Evolutionary conservation across 2,113 vertebrate genomes (phyloP), one percentile per base, ranked within the genome.

Genomic region (Hepsetus odoe): DNA sequence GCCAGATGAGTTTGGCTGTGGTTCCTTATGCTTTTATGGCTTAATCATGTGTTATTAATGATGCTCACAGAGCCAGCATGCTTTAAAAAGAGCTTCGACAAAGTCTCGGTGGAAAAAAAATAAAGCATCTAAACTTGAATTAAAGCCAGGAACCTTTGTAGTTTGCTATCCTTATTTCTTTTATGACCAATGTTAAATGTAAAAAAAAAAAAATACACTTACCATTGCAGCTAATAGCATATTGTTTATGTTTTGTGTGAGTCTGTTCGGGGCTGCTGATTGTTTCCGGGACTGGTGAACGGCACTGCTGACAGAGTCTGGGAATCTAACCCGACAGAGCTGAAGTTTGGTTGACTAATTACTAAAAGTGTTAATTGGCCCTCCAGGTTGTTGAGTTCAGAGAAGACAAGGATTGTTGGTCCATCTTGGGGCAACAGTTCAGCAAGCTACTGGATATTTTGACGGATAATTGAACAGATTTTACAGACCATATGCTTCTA

Each of bases 351-450:
- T 40, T 2, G 24, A 33, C 58, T 73, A 58, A 38, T 80, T 80
- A 67, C 58, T 56, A 8, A 14, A 79, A 49, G 70, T 73, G 59
- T 49, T 80, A 80, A 80, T 72, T 72, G 70, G 70, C 44, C 26
- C 51, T 56, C 22, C 44, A 61, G 61, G 51, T 53, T 53, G 42
- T 69, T 18, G 49, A 59, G 75, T 33, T 51, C 10, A 22, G 67
- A 65, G 46, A 59, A 44, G 70, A 61, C 49, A 33, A 58, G 20
- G 58, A 24, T 26, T 2, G 35, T 26, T 49, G 46, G 35, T 65
- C 35, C 33, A 18, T 8, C 28, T 28, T 3, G 59, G 10, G 67
- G 58, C 11, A 42, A 40, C 40, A 56, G 68, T 67, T 64, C 9
- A 42, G 16, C 46, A 2, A 58, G 56, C n/a, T 44, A 79, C 2